Conservation (phyloP, 2,113 vertebrate species). For the Epinephelus lanceolatus region DNA sequence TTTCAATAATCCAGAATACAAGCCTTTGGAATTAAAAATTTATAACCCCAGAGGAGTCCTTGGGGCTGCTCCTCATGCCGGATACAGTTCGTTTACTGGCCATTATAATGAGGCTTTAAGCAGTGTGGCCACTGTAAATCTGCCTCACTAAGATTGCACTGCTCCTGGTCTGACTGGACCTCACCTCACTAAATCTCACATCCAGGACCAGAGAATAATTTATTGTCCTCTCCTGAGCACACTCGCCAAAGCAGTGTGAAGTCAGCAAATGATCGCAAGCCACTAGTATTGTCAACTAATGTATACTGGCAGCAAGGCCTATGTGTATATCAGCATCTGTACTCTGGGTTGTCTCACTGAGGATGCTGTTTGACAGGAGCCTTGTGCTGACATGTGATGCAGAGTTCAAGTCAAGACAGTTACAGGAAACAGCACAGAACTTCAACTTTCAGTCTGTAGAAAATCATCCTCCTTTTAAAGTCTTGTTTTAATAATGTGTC, state of each 20-base stretch:
- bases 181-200: constrained; percentile 67
- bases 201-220: constrained; percentile 45
- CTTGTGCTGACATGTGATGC: background rate
- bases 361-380: background rate
- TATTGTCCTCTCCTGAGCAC: constrained; percentile 39
- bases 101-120: constrained; percentile 76
- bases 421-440: background rate
- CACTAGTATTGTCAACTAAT: constrained; percentile 6
- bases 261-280: constrained; percentile 41
- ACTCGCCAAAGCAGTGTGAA: constrained; percentile 23
- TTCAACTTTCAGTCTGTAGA: background rate
- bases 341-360: background rate
- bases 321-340: constrained; percentile 1
- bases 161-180: constrained; percentile 54
- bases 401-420: background rate
- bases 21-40: constrained; percentile 51
- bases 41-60: constrained; percentile 54
- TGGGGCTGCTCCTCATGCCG: constrained; percentile 42
- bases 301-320: background rate
- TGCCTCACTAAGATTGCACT: constrained; percentile 64
- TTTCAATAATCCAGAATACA: constrained; percentile 52
- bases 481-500: background rate
- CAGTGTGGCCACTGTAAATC: constrained; percentile 71
- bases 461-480: background rate
- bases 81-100: constrained; percentile 60